Base-by-base conservation (phyloP, 2,888 invertebrate genomes). In the Drosophila emarginata region DNA sequence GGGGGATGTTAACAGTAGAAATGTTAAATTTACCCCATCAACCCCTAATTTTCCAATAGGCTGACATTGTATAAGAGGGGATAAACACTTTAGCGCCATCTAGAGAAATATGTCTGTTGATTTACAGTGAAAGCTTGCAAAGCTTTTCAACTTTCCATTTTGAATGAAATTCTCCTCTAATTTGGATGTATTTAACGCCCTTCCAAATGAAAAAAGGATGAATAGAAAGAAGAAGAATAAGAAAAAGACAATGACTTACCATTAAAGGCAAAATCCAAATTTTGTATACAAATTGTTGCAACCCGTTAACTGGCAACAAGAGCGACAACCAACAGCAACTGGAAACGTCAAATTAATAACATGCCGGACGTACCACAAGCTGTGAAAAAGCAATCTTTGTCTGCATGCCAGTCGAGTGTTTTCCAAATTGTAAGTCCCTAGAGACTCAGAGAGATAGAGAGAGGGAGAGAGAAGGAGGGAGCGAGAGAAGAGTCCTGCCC, bases 321-420 rank as follows among this genome's bases (percentile, higher is more conserved):
- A 45, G 36, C 52, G 51, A 32, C 69, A 5, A 70, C 52, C 50
- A n/a, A 61, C 71, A 73, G 80, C 69, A 83, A 83, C 80, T 80
- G 80, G 60, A 76, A 78, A 82, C 82, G 82, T 82, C 85, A 82
- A 82, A 82, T 82, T 82, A 82, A 82, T 82, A 82, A 86, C 79
- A 76, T 72, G 83, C 80, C 86, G 83, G 83, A 84, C 85, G 80
- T 85, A 82, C 86, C 83, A 74, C 83, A 83, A 79, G 84, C 83
- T 86, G 84, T 75, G 83, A 83, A 86, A 82, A 86, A 80, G 77
- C 80, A 86, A 86, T 84, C 79, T 83, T 80, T 74, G 80, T 40
- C 76, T 72, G 80, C 79, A 80, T 75, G 79, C 73, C 68, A 64
- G 37, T 60, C 52, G 32, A 72, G 64, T 69, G 67, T 69, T 64